A percentile compares a stretch with the other conserved stretches of the same genome.
phyloP scores from a whole-genome alignment of 1,140 invertebrate genomes.

The Archivesica marissinica region DNA sequence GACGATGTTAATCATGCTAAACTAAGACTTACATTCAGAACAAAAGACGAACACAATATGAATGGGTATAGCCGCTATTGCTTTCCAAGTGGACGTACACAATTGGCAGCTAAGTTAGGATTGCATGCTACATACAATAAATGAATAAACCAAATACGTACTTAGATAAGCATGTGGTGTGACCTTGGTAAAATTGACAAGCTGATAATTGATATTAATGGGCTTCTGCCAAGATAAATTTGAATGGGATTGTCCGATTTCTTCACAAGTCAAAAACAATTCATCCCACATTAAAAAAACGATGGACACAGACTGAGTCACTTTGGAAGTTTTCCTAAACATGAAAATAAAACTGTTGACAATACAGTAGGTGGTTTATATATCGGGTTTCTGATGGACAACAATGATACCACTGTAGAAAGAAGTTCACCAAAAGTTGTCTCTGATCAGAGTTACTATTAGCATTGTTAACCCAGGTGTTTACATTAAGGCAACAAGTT shows the following conservation, averaged over 20 bases:
- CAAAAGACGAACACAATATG: background rate
- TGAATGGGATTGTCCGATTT: constrained; percentile 18
- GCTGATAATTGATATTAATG: background rate
- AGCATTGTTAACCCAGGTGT: no score
- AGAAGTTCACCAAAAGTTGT: no score
- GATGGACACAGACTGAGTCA: background rate
- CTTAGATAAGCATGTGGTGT: background rate
- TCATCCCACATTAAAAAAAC: background rate
- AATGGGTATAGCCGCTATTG: background rate
- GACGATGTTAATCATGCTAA: no score
- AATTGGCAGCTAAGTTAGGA: background rate
- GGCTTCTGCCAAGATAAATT: constrained; percentile 3
- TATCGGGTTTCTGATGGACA: background rate
- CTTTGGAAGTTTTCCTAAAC: background rate
- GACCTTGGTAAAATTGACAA: background rate
- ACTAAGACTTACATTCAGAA: no score
- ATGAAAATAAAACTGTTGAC: background rate
- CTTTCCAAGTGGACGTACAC: background rate
- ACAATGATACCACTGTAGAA: background rate
- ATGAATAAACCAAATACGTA: constrained; percentile 6
- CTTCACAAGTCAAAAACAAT: background rate
- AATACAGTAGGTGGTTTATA: background rate
- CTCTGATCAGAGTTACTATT: no score
- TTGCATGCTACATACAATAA: background rate
- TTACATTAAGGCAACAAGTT: no score